phyloP scores from a whole-genome alignment of 1,140 invertebrate genomes.

The fruit fly (Drosophila melanogaster) region DNA sequence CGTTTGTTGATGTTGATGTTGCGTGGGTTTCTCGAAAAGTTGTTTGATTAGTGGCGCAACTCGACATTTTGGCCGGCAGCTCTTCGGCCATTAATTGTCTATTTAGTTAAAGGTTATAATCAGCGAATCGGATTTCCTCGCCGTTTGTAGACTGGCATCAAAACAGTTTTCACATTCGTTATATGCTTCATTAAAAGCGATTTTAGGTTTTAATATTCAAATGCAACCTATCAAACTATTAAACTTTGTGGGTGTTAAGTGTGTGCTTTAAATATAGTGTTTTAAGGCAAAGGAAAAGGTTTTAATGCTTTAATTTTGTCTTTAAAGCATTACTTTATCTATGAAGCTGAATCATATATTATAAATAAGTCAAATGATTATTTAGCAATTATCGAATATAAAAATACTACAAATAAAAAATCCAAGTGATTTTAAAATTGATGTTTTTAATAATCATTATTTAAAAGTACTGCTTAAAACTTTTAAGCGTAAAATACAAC shows the following conservation, averaged over 20 bases:
- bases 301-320: not conserved
- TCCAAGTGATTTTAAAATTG: too few relatives aligned
- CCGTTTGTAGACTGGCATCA: conserved; percentile 6
- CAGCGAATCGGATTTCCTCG: conserved; percentile 40
- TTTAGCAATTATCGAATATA: too few relatives aligned
- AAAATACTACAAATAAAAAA: too few relatives aligned
- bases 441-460: not conserved
- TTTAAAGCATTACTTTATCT: too few relatives aligned
- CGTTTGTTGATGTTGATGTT: conserved; percentile 37
- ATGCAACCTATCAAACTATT: not conserved
- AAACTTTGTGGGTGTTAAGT: conserved; percentile 42
- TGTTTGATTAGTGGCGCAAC: conserved; percentile 66
- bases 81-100: conserved; percentile 65
- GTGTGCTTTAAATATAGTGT: not conserved
- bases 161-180: conserved; percentile 2
- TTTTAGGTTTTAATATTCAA: conserved; percentile 27
- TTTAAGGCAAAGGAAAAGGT: not conserved
- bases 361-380: too few relatives aligned
- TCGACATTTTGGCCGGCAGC: conserved; percentile 28
- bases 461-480: too few relatives aligned
- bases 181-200: conserved; percentile 4
- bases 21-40: conserved; percentile 70
- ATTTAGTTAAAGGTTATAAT: conserved; percentile 67
- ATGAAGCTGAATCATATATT: too few relatives aligned
- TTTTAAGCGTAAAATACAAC: too few relatives aligned